Conservation (phyloP, 1,140 invertebrate species). For the Ruditapes philippinarum region DNA sequence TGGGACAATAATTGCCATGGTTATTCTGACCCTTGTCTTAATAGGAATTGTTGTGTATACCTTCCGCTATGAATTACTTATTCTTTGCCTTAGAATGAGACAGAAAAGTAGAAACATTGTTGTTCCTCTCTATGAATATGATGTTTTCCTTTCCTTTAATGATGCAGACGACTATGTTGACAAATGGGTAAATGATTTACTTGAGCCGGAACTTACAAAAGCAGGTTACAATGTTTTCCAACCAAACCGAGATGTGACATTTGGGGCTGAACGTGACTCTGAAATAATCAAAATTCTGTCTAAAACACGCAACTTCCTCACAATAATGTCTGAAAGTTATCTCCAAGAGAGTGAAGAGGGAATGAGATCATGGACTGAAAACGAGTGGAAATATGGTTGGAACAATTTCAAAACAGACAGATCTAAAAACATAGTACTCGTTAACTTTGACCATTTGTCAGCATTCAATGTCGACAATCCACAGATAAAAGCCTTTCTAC, state of each 20-base stretch:
- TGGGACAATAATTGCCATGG: background rate
- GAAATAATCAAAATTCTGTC: background rate
- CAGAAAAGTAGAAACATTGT: background rate
- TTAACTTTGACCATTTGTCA: conserved; percentile 22
- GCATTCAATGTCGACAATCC: background rate
- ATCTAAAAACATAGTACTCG: background rate
- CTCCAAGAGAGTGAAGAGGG: background rate
- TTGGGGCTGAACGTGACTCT: background rate
- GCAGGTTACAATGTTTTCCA: conserved; percentile 6
- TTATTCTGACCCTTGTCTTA: background rate
- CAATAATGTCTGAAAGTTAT: conserved; percentile 39
- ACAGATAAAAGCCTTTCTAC: conserved; percentile 37
- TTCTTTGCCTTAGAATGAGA: conserved; percentile 7
- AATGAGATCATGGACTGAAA: conserved; percentile 28
- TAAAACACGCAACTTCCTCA: background rate
- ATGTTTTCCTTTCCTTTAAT: conserved; percentile 21
- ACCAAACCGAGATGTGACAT: background rate
- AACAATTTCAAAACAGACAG: background rate
- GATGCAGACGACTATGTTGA: conserved; percentile 13
- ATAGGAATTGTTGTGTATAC: background rate
- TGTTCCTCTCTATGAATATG: background rate
- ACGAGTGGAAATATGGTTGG: conserved; percentile 53
- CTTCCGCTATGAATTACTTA: conserved; percentile 23
- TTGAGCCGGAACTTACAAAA: background rate
- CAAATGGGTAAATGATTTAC: background rate